Percentiles rank a stretch among this genome's conserved stretches.
phyloP scores from a whole-genome alignment of 2,888 invertebrate genomes.

The Apodemia duryi region DNA sequence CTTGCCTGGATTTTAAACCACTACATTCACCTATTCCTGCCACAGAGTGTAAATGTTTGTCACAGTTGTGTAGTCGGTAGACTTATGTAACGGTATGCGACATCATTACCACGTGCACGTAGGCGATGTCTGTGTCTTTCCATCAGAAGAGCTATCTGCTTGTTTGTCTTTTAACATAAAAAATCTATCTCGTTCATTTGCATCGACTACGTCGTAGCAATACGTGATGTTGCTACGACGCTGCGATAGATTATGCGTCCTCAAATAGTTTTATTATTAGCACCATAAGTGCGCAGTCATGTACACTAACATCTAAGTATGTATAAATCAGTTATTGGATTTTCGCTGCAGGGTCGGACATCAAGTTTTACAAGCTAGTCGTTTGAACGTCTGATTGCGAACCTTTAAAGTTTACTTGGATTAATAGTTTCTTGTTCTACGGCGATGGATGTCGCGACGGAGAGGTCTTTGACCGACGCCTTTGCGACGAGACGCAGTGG shows the following conservation, averaged over 20 bases:
- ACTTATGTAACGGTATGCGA: no score
- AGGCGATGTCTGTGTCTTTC: no score
- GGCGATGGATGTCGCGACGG: conserved; percentile 61
- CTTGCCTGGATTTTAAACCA: no score
- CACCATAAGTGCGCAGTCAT: not conserved
- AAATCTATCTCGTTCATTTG: no score
- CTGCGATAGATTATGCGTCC: not conserved
- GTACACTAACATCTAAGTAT: not conserved
- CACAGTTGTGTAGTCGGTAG: no score
- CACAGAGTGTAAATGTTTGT: no score
- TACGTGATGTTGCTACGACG: not conserved
- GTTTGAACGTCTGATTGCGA: conserved; percentile 18
- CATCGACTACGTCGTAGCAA: no score
- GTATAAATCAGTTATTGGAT: not conserved
- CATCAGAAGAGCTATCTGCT: no score
- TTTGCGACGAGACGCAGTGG: conserved; percentile 29
- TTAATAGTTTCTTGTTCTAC: conserved; percentile 64
- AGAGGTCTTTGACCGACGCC: conserved; percentile 71
- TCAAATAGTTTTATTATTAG: not conserved
- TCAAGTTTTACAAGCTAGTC: not conserved
- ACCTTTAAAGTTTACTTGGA: conserved; percentile 47
- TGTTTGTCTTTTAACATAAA: no score
- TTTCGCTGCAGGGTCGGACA: not conserved
- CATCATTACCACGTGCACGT: no score
- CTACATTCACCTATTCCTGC: no score